Percentiles rank a stretch among this genome's conserved stretches.
These are phyloP conservation scores for Oryzias dopingdopingensis DNA, from an alignment of 2,797 vertebrate species.

Conservation along the genomic window DNA sequence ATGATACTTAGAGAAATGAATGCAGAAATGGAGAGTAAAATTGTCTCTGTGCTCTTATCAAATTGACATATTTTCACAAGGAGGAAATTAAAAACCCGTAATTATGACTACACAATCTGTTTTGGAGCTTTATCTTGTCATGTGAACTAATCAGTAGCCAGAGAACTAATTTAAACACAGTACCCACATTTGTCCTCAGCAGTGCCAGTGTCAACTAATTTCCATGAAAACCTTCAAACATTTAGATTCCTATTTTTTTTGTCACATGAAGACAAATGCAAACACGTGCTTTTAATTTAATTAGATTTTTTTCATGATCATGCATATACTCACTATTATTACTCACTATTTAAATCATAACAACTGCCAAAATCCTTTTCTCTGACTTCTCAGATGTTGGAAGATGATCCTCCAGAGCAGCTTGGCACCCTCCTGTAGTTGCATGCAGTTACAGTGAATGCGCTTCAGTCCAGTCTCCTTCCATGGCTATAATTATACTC, in stretches of 20 bases:
- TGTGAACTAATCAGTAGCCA: slow-evolving; percentile 7
- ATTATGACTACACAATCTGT: slow-evolving; percentile 26
- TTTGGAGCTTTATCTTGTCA: slow-evolving; percentile 18
- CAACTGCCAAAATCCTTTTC: too few relatives aligned
- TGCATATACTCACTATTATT: too few relatives aligned
- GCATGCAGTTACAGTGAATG: too few relatives aligned
- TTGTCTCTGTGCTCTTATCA: slow-evolving; percentile 24
- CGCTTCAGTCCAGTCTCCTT: too few relatives aligned
- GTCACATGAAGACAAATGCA: too few relatives aligned
- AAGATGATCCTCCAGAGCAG: too few relatives aligned
- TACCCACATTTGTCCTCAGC: slow-evolving; percentile 1
- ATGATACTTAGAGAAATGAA: slow-evolving; percentile 14
- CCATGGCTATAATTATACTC: too few relatives aligned
- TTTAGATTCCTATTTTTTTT: not conserved
- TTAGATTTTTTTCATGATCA: too few relatives aligned
- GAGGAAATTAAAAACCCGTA: slow-evolving; percentile 21
- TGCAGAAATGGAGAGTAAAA: slow-evolving; percentile 11
- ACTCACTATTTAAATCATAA: too few relatives aligned
- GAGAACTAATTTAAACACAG: slow-evolving; percentile 11
- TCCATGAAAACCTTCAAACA: slow-evolving; percentile 3
- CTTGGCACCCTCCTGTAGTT: too few relatives aligned
- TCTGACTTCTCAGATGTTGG: too few relatives aligned
- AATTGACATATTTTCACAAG: slow-evolving; percentile 39
- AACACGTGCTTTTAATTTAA: too few relatives aligned
- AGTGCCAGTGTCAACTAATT: slow-evolving; percentile 5